Evolutionary conservation across 2,113 vertebrate genomes (phyloP).

Genomic region (Cygnus buccinator): DNA sequence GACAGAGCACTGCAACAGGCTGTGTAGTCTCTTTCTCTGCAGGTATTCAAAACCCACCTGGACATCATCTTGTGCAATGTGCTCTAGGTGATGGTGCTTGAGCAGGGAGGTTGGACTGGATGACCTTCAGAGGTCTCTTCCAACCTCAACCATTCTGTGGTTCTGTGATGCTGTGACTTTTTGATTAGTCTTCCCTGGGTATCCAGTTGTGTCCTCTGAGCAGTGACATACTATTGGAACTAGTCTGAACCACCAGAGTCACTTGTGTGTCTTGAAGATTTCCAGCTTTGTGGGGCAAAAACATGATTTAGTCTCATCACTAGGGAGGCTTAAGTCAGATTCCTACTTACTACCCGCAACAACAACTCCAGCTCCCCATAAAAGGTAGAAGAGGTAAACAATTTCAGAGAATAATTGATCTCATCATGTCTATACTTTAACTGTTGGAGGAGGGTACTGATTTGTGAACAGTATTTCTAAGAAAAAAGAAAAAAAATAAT

Average conservation of each 20-base stretch:
- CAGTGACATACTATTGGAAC: neutral
- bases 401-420: neutral
- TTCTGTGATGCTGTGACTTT: too few species aligned
- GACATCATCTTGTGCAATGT: too few species aligned
- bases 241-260: neutral
- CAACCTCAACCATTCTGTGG: too few species aligned
- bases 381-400: neutral
- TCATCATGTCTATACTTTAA: neutral
- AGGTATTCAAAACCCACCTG: too few species aligned
- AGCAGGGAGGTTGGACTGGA: too few species aligned
- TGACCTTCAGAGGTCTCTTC: too few species aligned
- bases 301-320: neutral
- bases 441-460: neutral
- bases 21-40: too few species aligned
- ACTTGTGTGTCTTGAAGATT: neutral
- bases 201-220: neutral
- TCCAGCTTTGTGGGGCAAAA: neutral
- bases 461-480: neutral
- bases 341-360: neutral
- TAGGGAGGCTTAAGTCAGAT: neutral
- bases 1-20: too few species aligned
- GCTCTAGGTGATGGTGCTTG: too few species aligned
- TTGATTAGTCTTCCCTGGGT: neutral
- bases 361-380: neutral
- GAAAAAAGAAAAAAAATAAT: neutral